Percentiles rank a stretch among this genome's conserved stretches.
Conservation (phyloP, 2,113 vertebrate species). For the Tragelaphus imberbis region DNA sequence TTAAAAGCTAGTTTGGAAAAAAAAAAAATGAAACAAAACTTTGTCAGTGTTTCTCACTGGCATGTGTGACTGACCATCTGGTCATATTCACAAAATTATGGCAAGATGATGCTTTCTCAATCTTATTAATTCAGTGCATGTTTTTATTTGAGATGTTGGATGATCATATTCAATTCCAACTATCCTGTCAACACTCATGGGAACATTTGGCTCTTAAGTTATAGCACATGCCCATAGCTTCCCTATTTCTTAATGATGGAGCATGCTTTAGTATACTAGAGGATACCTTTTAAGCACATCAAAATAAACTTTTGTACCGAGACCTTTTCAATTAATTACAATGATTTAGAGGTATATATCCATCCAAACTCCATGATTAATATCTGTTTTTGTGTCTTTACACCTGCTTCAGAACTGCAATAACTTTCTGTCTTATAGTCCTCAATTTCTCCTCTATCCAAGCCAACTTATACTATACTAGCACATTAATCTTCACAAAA, state of each 20-base stretch:
- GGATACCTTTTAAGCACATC: neutral
- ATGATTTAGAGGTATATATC: neutral
- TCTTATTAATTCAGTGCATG: constrained; percentile 30
- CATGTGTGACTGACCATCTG: constrained; percentile 48
- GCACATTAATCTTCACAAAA: neutral
- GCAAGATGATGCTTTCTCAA: neutral
- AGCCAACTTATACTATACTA: neutral
- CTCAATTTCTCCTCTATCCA: neutral
- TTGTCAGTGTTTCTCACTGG: constrained; percentile 20
- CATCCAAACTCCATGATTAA: neutral
- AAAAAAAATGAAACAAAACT: neutral
- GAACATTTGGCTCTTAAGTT: constrained; percentile 36
- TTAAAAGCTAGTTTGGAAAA: neutral
- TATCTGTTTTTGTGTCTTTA: neutral
- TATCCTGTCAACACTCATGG: constrained; percentile 31
- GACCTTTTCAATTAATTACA: neutral
- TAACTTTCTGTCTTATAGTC: neutral
- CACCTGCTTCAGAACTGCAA: neutral
- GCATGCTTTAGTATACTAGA: neutral
- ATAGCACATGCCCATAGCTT: neutral
- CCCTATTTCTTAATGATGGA: constrained; percentile 31
- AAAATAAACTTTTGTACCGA: neutral
- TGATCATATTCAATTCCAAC: constrained; percentile 43
- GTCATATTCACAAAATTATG: neutral
- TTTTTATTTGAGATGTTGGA: constrained; percentile 8